Base-by-base conservation (phyloP, 2,113 vertebrate genomes). In the Thryonomys swinderianus region DNA sequence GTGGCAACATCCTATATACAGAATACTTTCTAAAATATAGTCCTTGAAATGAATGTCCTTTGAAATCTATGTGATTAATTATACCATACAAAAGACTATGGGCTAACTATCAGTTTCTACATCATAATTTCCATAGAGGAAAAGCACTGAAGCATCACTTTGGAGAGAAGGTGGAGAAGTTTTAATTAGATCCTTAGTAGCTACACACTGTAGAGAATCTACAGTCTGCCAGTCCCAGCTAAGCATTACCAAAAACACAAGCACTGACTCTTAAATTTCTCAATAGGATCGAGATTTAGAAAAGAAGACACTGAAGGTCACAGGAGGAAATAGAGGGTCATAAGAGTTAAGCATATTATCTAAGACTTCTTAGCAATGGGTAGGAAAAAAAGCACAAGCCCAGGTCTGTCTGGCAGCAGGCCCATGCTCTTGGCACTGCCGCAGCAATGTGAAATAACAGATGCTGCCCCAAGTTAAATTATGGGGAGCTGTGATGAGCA, bases 391-490 rank as follows among this genome's bases (percentile, higher is more conserved):
- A 37, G n/a, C 73, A 79, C 30, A 80, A 83, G 59, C 30, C 48
- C 51, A 86, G 61, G 27, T 88, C 79, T 59, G 10, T 42, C 83
- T 90, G 76, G 32, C 37, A 78, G 34, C 66, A 79, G 16, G 51
- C 17, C 20, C 34, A 25, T 42, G 73, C 42, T 73, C 67, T 94
- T 59, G 55, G 71, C 2, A 27, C 2, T 59, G 55, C 66, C 27
- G 53, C 34, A 88, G 62, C 73, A 27, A 27, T 37, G 61, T 48
- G 78, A 96, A 90, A 34, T 81, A 82, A 53, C 92, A 97, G 85
- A 96, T 53, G 85, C 66, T 73, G 21, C 79, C 66, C 73, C 42
- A 93, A 74, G 92, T 96, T 85, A 94, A 89, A 67, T 40, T 66
- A 21, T 90, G 27, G 12, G 30, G 40, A 94, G 34, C 51, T 30